These are phyloP conservation scores for Lasioglossum morio DNA, from an alignment of 2,888 invertebrate species.

Conservation along the genomic window DNA sequence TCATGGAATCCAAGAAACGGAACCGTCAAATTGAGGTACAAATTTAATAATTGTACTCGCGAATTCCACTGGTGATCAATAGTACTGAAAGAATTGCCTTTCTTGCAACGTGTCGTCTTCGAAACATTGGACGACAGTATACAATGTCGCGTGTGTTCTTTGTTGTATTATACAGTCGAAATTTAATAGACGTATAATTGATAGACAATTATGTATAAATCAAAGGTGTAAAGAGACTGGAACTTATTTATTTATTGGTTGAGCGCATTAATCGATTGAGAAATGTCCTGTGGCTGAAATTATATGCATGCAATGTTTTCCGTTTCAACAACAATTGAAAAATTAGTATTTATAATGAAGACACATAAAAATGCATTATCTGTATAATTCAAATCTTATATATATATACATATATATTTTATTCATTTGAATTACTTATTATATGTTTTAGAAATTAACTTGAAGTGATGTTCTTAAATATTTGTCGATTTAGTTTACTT, in stretches of 20 bases:
- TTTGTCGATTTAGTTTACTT: constrained; percentile 42
- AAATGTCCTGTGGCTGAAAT: constrained; percentile 25
- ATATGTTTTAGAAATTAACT: constrained; percentile 39
- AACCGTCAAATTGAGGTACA: constrained; percentile 71
- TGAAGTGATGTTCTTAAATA: constrained; percentile 42
- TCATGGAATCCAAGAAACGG: constrained; percentile 61
- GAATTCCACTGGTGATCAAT: constrained; percentile 67
- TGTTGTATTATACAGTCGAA: constrained; percentile 73
- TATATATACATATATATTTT: background rate
- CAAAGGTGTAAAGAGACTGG: constrained; percentile 78
- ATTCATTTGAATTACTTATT: constrained; percentile 34
- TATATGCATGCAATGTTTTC: constrained; percentile 29
- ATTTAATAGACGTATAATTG: constrained; percentile 72
- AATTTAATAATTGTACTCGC: constrained; percentile 68
- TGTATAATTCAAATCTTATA: background rate
- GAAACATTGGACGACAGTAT: constrained; percentile 61
- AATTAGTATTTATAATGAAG: constrained; percentile 25
- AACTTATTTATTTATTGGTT: constrained; percentile 54
- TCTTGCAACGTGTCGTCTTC: constrained; percentile 72
- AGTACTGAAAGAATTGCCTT: constrained; percentile 75
- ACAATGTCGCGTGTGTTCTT: constrained; percentile 72
- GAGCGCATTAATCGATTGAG: constrained; percentile 24
- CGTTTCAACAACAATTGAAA: constrained; percentile 29
- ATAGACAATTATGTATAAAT: constrained; percentile 72
- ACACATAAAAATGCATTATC: constrained; percentile 16